phyloP scores from a whole-genome alignment of 2,113 vertebrate species.

The Pangasianodon gigas region DNA sequence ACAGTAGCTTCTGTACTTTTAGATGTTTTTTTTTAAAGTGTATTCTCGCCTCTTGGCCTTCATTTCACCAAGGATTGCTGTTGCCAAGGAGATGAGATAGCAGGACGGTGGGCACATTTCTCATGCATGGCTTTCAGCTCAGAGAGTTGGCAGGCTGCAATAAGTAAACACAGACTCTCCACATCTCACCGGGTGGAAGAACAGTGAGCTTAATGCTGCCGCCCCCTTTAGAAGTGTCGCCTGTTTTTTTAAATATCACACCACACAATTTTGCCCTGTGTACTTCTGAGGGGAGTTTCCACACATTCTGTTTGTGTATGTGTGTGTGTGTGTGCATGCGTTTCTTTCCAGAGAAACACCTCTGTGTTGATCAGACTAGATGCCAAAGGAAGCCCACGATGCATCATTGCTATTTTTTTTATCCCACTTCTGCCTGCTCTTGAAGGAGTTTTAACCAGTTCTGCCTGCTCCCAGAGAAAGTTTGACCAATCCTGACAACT shows the following conservation, averaged over 20 bases:
- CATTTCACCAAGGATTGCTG: conserved; percentile 43
- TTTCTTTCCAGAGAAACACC: conserved; percentile 6
- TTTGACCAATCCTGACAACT: not conserved
- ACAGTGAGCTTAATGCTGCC: conserved; percentile 8
- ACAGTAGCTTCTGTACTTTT: conserved; percentile 15
- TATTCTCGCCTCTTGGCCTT: conserved; percentile 23
- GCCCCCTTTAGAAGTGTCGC: conserved; percentile 38
- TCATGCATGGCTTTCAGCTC: conserved; percentile 46
- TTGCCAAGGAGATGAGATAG: conserved; percentile 59
- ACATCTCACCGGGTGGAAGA: conserved; percentile 26
- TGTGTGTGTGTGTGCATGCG: not conserved
- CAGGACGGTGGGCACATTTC: conserved; percentile 46
- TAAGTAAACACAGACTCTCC: conserved; percentile 34
- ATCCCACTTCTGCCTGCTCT: not conserved
- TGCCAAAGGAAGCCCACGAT: conserved; percentile 4
- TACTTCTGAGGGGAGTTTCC: conserved; percentile 26
- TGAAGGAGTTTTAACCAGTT: not conserved
- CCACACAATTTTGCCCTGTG: conserved; percentile 17
- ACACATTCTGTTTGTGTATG: conserved; percentile 13
- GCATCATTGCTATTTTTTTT: not conserved
- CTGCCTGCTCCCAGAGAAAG: not conserved
- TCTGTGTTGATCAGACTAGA: not conserved
- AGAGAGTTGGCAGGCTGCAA: conserved; percentile 37
- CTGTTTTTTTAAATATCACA: conserved; percentile 25
- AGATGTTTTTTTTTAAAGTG: not conserved